Evolutionary conservation across 2,113 vertebrate genomes (phyloP).

Genomic region (Amblyopsis rosae): DNA sequence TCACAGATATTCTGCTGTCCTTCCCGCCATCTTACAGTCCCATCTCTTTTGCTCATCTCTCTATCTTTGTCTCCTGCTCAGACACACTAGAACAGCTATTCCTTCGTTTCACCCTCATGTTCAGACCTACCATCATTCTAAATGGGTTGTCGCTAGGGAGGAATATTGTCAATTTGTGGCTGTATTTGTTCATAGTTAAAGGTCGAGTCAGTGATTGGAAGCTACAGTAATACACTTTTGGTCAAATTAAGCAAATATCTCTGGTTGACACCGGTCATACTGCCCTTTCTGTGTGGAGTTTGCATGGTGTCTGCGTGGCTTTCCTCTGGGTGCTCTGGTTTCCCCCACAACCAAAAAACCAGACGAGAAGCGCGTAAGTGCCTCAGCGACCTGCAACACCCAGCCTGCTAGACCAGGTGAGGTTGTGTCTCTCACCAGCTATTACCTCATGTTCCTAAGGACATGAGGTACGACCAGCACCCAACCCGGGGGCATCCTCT

Average conservation of each 20-base stretch:
- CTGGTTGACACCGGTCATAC: no score
- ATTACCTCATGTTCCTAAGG: constrained; percentile 37
- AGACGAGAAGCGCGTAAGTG: no score
- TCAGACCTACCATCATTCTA: neutral
- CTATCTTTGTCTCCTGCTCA: constrained; percentile 14
- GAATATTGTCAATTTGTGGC: no score
- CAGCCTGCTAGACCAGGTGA: constrained; percentile 2
- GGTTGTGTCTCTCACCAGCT: constrained; percentile 35
- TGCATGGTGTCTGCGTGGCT: constrained; percentile 6
- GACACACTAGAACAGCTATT: neutral
- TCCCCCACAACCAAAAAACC: constrained; percentile 4
- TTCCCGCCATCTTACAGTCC: neutral
- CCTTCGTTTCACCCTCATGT: neutral
- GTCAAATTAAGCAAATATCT: no score
- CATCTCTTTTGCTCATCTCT: neutral
- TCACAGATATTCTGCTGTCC: constrained; percentile 28
- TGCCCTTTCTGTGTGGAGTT: no score
- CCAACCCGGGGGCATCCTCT: constrained; percentile 35
- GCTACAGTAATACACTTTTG: no score
- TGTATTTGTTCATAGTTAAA: no score
- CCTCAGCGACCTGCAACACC: constrained; percentile 4
- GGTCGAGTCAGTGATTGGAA: no score
- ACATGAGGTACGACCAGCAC: constrained; percentile 27
- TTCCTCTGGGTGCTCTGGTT: neutral
- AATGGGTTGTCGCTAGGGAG: no score